phyloP scores from a whole-genome alignment of 2,797 vertebrate genomes.

The Anisognathus igniventris region DNA sequence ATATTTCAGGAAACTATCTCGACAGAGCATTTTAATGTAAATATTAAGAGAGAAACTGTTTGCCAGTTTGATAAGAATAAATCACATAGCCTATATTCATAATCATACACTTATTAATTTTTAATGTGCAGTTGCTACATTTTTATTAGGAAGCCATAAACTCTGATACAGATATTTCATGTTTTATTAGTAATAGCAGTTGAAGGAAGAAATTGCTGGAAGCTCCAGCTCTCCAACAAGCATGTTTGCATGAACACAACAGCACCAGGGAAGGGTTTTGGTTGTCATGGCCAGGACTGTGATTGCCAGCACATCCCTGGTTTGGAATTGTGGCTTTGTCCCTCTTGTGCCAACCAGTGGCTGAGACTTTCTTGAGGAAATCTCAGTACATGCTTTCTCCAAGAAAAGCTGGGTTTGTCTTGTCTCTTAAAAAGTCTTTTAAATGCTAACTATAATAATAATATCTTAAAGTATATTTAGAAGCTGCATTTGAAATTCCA shows the following conservation, averaged over 20 bases:
- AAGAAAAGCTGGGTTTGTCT: not conserved
- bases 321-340: not conserved
- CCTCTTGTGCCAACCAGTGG: accelerated
- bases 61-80: not conserved
- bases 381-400: not conserved
- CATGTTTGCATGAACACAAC: accelerated
- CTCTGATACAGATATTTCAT: not conserved
- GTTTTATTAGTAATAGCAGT: not conserved
- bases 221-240: not conserved
- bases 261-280: not conserved
- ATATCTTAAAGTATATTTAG: not conserved
- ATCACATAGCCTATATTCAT: not conserved
- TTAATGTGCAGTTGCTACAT: not conserved
- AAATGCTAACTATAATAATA: not conserved
- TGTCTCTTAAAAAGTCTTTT: not conserved
- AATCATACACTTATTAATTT: not conserved
- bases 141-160: not conserved
- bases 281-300: accelerated
- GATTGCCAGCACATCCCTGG: not conserved
- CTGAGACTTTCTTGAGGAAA: not conserved
- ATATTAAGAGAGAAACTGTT: not conserved
- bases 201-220: not conserved
- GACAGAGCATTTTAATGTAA: not conserved
- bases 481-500: not conserved
- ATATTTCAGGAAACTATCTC: not conserved